These are phyloP conservation scores for Acanthopleura granulata DNA, from an alignment of 2,888 invertebrate species.

Conservation along the genomic window DNA sequence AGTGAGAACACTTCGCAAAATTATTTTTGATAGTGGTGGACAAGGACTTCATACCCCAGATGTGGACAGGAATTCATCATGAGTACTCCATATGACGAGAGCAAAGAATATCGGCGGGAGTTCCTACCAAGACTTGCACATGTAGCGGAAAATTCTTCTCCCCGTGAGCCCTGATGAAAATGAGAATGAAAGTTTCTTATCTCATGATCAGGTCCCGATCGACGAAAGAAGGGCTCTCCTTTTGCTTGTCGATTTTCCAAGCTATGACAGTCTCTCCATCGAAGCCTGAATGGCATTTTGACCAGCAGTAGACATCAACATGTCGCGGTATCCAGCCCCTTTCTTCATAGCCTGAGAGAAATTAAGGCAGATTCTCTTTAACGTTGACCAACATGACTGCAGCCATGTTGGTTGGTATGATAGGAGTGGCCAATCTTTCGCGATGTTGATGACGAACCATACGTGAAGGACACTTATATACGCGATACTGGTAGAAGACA, in stretches of 20 bases:
- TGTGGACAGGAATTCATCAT: constrained; percentile 24
- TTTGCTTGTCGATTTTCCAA: background rate
- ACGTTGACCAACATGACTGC: no score
- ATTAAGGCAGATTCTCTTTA: no score
- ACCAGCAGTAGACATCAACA: no score
- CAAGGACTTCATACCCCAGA: constrained; percentile 25
- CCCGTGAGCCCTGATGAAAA: background rate
- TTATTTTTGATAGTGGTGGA: constrained; percentile 16
- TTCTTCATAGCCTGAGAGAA: no score
- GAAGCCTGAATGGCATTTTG: no score
- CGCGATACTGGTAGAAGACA: no score
- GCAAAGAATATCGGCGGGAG: constrained; percentile 1
- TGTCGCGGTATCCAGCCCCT: no score
- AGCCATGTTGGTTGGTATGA: no score
- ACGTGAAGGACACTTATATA: no score
- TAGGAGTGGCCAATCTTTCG: no score
- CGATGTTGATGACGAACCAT: no score
- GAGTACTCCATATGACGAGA: background rate
- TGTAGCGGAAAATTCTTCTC: constrained; percentile 18
- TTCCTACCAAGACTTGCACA: constrained; percentile 24
- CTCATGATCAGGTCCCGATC: background rate
- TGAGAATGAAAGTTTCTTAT: background rate
- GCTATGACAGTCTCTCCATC: background rate
- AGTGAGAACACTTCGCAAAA: constrained; percentile 6
- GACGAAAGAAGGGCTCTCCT: background rate